Conservation (phyloP, 2,888 invertebrate species). For the Steinernema scapterisci region DNA sequence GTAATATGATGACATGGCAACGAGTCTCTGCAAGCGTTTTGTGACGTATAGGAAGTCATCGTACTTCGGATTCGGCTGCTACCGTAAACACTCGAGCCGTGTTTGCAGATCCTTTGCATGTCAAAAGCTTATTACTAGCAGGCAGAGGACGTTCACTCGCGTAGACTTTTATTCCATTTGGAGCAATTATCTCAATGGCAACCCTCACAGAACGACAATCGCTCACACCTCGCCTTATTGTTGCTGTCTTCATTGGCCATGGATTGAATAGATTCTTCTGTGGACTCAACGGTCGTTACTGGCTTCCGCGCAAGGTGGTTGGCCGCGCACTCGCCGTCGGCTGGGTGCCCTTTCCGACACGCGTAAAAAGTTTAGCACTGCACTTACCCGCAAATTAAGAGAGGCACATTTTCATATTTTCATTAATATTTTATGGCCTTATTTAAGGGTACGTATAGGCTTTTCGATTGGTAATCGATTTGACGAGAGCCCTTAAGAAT, state of each 20-base stretch:
- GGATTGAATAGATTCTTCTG: neutral
- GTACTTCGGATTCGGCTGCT: neutral
- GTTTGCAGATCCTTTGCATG: constrained; percentile 9
- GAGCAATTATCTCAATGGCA: constrained; percentile 22
- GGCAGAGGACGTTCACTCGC: neutral
- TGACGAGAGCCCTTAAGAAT: constrained; percentile 22
- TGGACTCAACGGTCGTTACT: too few species aligned
- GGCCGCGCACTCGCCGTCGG: neutral
- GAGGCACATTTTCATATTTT: constrained; percentile 1
- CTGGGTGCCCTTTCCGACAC: neutral
- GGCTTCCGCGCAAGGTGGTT: too few species aligned
- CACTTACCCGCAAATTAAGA: neutral
- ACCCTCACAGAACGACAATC: constrained; percentile 10
- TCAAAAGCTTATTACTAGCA: neutral
- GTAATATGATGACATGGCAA: constrained; percentile 13
- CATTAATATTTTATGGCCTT: constrained; percentile 20
- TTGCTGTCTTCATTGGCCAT: neutral
- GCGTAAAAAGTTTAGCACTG: neutral
- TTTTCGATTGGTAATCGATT: constrained; percentile 27
- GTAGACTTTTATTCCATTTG: constrained; percentile 14
- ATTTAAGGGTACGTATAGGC: constrained; percentile 23
- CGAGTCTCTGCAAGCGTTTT: neutral
- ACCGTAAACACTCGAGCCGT: neutral
- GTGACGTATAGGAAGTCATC: neutral
- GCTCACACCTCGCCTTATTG: neutral